Conservation (phyloP, 2,888 invertebrate genomes). For the Rhagium mordax region DNA sequence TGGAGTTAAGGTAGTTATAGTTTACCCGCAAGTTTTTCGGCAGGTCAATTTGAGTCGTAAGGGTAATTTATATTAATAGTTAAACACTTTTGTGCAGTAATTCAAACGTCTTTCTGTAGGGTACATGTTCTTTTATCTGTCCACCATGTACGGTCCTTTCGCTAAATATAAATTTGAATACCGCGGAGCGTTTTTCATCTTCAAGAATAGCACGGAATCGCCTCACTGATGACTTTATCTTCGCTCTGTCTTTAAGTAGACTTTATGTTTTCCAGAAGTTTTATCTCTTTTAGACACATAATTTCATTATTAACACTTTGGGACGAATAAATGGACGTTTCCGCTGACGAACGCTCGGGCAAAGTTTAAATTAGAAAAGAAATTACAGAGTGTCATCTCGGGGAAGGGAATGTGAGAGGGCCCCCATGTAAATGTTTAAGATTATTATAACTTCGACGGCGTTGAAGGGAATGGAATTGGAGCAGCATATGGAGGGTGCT, state of each 20-base stretch:
- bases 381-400: neutral
- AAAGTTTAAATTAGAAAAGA: neutral
- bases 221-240: constrained; percentile 7
- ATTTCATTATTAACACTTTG: neutral
- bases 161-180: constrained; percentile 6
- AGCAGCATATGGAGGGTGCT: neutral
- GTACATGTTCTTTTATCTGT: no score
- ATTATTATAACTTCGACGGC: neutral
- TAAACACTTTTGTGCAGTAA: no score
- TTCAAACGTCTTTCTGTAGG: no score
- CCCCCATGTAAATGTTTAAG: neutral
- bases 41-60: no score
- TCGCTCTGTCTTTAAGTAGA: neutral
- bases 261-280: constrained; percentile 7
- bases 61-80: no score
- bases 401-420: neutral
- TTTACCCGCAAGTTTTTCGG: no score
- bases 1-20: no score
- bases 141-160: neutral
- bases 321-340: neutral
- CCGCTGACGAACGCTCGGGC: neutral
- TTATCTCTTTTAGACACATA: constrained; percentile 1
- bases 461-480: neutral
- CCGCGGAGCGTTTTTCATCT: neutral
- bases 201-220: neutral